These are phyloP conservation scores for Cyclophora albipunctata DNA, from an alignment of 2,888 invertebrate species.

Conservation along the genomic window DNA sequence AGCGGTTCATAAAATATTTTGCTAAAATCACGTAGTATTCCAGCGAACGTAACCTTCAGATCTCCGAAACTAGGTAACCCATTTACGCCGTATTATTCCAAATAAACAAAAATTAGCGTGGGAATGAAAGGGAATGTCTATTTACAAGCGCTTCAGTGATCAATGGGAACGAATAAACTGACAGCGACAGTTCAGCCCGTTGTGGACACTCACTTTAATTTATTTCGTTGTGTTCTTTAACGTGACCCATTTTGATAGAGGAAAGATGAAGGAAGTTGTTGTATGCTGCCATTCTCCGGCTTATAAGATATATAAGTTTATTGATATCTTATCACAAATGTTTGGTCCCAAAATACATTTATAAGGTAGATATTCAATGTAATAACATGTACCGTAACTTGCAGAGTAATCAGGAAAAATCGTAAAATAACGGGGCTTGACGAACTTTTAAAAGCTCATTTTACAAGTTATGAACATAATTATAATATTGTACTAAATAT, in stretches of 20 bases:
- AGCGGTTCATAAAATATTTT: constrained; percentile 41
- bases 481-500: too few species aligned
- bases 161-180: constrained; percentile 22
- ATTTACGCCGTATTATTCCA: background rate
- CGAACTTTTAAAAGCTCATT: too few species aligned
- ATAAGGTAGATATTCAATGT: too few species aligned
- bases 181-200: constrained; percentile 10
- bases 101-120: constrained; percentile 3
- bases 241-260: constrained; percentile 45
- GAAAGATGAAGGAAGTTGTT: too few species aligned
- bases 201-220: constrained; percentile 42
- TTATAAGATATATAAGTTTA: too few species aligned
- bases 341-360: too few species aligned
- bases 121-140: constrained; percentile 7
- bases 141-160: constrained; percentile 13
- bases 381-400: too few species aligned
- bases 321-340: too few species aligned
- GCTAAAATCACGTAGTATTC: constrained; percentile 26
- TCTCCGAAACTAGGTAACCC: constrained; percentile 4
- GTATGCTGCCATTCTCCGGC: too few species aligned
- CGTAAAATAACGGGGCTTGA: too few species aligned
- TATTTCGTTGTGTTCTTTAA: constrained; percentile 52
- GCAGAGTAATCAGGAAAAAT: too few species aligned
- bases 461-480: too few species aligned
- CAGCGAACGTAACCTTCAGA: constrained; percentile 15